Evolutionary conservation across 1,140 invertebrate species (phyloP).

Genomic region (Heliconius himera): DNA sequence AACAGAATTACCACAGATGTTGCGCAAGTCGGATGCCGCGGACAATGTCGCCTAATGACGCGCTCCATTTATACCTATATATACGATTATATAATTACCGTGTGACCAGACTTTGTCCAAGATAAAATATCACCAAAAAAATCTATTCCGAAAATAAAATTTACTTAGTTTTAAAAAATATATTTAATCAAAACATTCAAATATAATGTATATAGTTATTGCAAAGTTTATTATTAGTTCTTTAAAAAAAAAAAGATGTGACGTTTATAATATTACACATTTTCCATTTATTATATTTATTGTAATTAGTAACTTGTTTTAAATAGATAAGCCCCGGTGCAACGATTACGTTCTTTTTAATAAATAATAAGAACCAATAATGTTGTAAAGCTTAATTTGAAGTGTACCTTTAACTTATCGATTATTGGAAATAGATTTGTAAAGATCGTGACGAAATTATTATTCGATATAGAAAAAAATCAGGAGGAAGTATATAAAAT

Average conservation of each 20-base stretch:
- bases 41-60: constrained; percentile 48
- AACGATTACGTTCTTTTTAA: neutral
- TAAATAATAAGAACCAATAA: neutral
- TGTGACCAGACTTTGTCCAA: neutral
- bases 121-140: neutral
- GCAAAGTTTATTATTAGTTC: too few species aligned
- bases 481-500: neutral
- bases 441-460: constrained; percentile 1
- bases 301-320: too few species aligned
- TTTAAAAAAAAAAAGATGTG: too few species aligned
- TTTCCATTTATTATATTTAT: too few species aligned
- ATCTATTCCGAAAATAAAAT: neutral
- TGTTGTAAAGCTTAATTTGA: neutral
- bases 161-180: neutral
- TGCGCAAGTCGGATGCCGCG: constrained; percentile 47
- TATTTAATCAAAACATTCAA: neutral
- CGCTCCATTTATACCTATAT: constrained; percentile 27
- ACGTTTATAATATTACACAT: too few species aligned
- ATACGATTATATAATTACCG: constrained; percentile 15
- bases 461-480: neutral
- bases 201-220: too few species aligned
- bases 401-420: neutral
- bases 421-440: neutral
- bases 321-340: too few species aligned
- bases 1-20: constrained; percentile 53